These are phyloP conservation scores for Trogon melanurus DNA, from an alignment of 2,113 vertebrate species.

Conservation along the genomic window DNA sequence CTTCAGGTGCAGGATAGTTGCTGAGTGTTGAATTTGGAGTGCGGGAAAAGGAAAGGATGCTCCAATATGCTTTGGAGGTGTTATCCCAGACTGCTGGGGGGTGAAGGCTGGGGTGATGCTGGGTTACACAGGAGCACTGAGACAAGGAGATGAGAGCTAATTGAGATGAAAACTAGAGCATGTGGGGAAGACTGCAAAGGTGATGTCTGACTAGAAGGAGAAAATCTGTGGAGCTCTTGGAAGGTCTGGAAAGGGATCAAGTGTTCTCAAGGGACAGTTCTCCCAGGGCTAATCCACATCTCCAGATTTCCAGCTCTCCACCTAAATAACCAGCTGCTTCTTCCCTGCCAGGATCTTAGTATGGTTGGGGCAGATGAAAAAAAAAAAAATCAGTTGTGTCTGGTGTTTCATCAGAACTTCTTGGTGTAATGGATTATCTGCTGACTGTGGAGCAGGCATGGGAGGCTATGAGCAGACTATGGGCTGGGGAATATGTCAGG, in stretches of 20 bases:
- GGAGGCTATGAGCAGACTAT: background rate
- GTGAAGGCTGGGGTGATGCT: background rate
- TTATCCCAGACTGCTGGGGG: background rate
- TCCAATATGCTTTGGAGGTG: background rate
- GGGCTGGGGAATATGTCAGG: background rate
- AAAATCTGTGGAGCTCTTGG: background rate
- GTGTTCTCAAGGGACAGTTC: background rate
- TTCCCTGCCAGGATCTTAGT: background rate
- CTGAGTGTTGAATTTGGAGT: background rate
- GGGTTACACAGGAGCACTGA: background rate
- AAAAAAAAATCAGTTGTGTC: rapidly evolving
- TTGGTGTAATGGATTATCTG: background rate
- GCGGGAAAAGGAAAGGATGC: background rate
- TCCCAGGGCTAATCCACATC: background rate
- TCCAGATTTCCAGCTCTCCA: background rate
- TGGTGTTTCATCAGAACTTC: background rate
- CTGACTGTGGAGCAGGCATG: background rate
- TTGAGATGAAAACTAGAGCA: background rate
- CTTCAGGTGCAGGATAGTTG: background rate
- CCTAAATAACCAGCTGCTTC: background rate
- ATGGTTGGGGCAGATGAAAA: background rate
- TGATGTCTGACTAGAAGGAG: background rate
- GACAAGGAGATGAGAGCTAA: background rate
- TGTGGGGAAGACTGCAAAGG: background rate
- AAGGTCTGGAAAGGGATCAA: background rate